Evolutionary conservation across 2,888 invertebrate genomes (phyloP).

Genomic region (Neoscelio sp.): DNA sequence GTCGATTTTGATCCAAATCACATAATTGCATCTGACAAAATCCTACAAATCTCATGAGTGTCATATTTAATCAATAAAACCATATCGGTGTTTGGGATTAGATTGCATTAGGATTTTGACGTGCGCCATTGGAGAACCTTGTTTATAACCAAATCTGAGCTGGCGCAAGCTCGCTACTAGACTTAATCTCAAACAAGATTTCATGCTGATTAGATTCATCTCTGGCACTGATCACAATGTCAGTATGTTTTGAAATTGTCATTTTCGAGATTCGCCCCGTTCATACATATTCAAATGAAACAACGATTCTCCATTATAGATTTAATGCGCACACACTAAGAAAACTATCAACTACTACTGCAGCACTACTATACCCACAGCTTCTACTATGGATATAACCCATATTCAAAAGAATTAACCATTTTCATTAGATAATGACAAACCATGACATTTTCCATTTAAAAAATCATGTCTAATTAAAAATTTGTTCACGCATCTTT

Average conservation of each 20-base stretch:
- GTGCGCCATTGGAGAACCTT: conserved; percentile 18
- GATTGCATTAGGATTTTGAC: conserved; percentile 28
- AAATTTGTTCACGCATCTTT: no score
- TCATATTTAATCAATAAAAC: conserved; percentile 31
- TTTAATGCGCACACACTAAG: no score
- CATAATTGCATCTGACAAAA: conserved; percentile 16
- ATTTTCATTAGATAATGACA: no score
- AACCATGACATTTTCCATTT: no score
- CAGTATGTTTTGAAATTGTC: neutral
- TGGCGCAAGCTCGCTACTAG: conserved; percentile 18
- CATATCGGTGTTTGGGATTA: conserved; percentile 17
- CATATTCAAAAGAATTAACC: no score
- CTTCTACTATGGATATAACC: no score
- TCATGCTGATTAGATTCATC: conserved; percentile 29
- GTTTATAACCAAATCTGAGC: conserved; percentile 19
- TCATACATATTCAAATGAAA: no score
- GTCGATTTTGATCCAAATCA: neutral
- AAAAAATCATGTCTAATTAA: no score
- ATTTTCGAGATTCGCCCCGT: neutral
- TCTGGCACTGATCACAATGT: neutral
- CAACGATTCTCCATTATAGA: no score
- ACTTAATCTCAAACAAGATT: conserved; percentile 36
- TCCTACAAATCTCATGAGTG: conserved; percentile 23
- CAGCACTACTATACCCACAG: no score
- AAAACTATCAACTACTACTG: no score